These are phyloP conservation scores for Polyergus mexicanus DNA, from an alignment of 1,140 invertebrate genomes.

Conservation along the genomic window DNA sequence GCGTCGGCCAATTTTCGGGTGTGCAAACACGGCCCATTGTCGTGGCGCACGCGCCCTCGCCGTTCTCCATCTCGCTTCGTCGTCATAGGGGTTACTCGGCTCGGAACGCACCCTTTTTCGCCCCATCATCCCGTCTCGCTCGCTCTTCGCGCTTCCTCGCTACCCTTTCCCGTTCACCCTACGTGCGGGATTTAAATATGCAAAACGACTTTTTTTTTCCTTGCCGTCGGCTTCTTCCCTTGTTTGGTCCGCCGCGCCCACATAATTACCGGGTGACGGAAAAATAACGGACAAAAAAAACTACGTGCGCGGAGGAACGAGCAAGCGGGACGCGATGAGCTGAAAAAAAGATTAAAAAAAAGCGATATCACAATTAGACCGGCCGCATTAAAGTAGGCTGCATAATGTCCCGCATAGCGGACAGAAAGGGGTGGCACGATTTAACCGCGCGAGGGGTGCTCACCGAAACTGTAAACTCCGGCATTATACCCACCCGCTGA, in stretches of 20 bases:
- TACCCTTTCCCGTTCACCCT: slow-evolving; percentile 28
- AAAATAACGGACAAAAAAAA: slow-evolving; percentile 79
- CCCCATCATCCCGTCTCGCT: slow-evolving; percentile 68
- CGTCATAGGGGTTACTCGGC: slow-evolving; percentile 46
- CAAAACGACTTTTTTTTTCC: slow-evolving; percentile 82
- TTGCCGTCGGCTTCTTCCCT: slow-evolving; percentile 78
- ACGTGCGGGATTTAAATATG: slow-evolving; percentile 82
- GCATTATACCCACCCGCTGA: slow-evolving; percentile 59
- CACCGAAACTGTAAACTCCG: slow-evolving; percentile 68
- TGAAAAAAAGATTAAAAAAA: slow-evolving; percentile 75
- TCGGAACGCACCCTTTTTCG: slow-evolving; percentile 59
- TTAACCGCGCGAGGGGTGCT: slow-evolving; percentile 57
- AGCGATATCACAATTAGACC: slow-evolving; percentile 83
- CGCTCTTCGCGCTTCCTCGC: neutral
- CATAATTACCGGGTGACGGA: slow-evolving; percentile 82
- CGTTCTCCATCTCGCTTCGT: slow-evolving; percentile 39
- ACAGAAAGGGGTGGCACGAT: slow-evolving; percentile 71
- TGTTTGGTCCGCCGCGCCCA: slow-evolving; percentile 84
- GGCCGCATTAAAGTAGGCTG: slow-evolving; percentile 52
- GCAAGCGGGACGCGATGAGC: slow-evolving; percentile 41
- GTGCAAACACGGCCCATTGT: slow-evolving; percentile 82
- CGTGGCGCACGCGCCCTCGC: slow-evolving; percentile 80
- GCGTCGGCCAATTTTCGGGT: slow-evolving; percentile 81
- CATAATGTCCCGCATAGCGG: slow-evolving; percentile 63
- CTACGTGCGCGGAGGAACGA: slow-evolving; percentile 47